Evolutionary conservation across 2,888 invertebrate species (phyloP).

Genomic region (Ashinkailepas kermadecensis): DNA sequence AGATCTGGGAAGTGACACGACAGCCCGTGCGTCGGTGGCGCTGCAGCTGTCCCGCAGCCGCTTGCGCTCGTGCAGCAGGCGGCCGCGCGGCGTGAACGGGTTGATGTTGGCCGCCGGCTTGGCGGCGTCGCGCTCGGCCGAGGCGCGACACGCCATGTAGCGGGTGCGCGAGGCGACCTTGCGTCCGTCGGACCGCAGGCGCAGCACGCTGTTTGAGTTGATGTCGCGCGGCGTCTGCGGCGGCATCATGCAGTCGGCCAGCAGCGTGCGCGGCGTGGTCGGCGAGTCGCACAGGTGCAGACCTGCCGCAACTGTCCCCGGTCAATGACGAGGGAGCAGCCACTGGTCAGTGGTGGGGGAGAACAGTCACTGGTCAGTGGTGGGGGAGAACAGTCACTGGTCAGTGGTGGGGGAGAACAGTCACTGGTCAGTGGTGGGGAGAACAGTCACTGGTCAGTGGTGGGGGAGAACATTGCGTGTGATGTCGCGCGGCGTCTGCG

Average conservation of each 20-base stretch:
- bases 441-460: too few relatives aligned
- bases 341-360: too few relatives aligned
- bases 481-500: neutral
- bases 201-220: conserved; percentile 15
- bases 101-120: conserved; percentile 32
- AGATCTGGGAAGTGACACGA: too few relatives aligned
- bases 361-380: too few relatives aligned
- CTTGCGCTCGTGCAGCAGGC: conserved; percentile 29
- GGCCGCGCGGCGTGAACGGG: conserved; percentile 33
- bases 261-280: conserved; percentile 33
- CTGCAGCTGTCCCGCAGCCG: conserved; percentile 22
- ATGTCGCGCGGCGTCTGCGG: conserved; percentile 1
- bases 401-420: too few relatives aligned
- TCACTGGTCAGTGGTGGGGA: too few relatives aligned
- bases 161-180: conserved; percentile 19
- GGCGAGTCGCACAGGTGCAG: conserved; percentile 32
- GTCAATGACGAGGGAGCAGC: too few relatives aligned
- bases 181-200: conserved; percentile 22
- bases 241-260: conserved; percentile 29
- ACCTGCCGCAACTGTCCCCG: conserved; percentile 1
- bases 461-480: too few relatives aligned
- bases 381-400: too few relatives aligned
- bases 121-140: conserved; percentile 16
- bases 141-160: neutral
- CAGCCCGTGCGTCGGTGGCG: too few relatives aligned